phyloP scores from a whole-genome alignment of 2,113 vertebrate genomes.

The Daboia siamensis region DNA sequence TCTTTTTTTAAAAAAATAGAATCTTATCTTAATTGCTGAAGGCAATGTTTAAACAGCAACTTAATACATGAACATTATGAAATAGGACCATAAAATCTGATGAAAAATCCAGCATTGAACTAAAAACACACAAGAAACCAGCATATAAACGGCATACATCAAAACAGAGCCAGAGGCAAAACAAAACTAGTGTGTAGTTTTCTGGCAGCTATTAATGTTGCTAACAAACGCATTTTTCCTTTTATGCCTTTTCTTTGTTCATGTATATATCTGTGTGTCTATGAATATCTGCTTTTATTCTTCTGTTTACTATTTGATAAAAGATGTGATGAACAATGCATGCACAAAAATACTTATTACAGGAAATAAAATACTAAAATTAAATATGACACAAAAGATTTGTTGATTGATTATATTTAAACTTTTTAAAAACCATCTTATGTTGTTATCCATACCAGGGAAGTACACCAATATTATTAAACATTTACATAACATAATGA shows the following conservation, averaged over 20 bases:
- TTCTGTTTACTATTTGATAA: neutral
- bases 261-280: neutral
- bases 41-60: neutral
- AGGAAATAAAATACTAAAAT: neutral
- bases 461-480: neutral
- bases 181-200: neutral
- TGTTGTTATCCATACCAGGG: neutral
- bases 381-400: neutral
- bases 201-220: neutral
- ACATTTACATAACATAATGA: neutral
- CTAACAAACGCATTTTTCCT: neutral
- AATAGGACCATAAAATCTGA: slow-evolving; percentile 6
- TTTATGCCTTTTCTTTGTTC: neutral
- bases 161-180: neutral
- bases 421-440: neutral
- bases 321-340: neutral
- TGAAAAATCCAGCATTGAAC: neutral
- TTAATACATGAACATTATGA: slow-evolving; percentile 5
- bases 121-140: neutral
- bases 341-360: neutral
- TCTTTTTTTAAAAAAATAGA: neutral
- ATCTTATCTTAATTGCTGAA: slow-evolving; percentile 1
- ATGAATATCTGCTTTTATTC: neutral
- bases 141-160: neutral
- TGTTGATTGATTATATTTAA: neutral